A percentile compares a stretch with the other conserved stretches of the same genome.
These are phyloP conservation scores for Hydrocynus forskahlii DNA, from an alignment of 2,797 vertebrate genomes.

Conservation along the genomic window DNA sequence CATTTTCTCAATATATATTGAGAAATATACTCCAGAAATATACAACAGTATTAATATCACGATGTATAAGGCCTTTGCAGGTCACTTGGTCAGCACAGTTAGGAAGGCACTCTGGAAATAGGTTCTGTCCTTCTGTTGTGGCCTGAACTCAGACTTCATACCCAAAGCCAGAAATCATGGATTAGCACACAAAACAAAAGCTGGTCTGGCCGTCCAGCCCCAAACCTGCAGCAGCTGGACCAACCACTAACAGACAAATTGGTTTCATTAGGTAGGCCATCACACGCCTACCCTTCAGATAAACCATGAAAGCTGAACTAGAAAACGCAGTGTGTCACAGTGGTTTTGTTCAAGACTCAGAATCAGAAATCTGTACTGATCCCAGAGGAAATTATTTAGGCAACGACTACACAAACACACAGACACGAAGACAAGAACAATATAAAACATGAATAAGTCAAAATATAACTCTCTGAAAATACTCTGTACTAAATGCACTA, in stretches of 20 bases:
- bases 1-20: too few species aligned
- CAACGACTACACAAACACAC: too few species aligned
- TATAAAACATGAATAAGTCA: too few species aligned
- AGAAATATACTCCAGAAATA: too few species aligned
- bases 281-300: neutral
- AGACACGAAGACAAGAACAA: too few species aligned
- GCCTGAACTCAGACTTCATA: neutral
- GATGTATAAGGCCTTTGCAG: neutral
- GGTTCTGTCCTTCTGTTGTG: neutral
- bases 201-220: neutral
- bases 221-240: neutral
- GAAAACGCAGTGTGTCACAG: neutral
- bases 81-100: neutral
- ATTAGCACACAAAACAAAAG: neutral
- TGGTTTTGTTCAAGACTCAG: too few species aligned
- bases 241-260: neutral
- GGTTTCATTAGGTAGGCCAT: neutral
- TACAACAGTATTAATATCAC: neutral
- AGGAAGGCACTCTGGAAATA: constrained; percentile 1
- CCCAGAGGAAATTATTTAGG: too few species aligned
- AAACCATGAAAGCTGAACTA: neutral
- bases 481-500: too few species aligned
- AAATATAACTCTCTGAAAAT: too few species aligned
- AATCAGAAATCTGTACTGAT: too few species aligned
- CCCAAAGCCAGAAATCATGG: neutral